phyloP scores from a whole-genome alignment of 2,113 vertebrate genomes.

The Phylloscopus trochilus region DNA sequence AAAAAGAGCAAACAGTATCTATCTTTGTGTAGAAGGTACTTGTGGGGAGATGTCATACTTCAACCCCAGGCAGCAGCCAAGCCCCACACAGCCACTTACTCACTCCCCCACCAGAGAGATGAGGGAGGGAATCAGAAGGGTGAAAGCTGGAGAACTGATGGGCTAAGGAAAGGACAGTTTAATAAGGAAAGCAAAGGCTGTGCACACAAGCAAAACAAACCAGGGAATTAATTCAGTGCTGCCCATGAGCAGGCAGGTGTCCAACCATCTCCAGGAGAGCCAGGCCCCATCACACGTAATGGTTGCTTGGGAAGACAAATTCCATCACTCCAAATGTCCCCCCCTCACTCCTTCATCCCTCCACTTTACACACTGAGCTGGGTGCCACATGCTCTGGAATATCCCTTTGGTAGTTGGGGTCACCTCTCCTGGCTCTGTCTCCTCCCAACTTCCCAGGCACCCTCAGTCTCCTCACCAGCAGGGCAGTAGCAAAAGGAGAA shows the following conservation, averaged over 20 bases:
- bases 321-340: fast-evolving
- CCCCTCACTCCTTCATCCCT: fast-evolving
- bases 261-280: background rate
- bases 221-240: background rate
- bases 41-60: background rate
- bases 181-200: background rate
- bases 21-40: background rate
- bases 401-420: background rate
- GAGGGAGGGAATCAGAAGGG: background rate
- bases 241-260: background rate
- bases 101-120: background rate
- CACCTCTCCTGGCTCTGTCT: background rate
- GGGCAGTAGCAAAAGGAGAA: background rate
- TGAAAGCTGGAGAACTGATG: background rate
- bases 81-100: background rate
- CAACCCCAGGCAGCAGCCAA: background rate
- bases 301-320: background rate
- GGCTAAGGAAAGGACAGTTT: fast-evolving
- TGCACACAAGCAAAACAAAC: background rate
- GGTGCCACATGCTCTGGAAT: background rate
- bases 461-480: background rate
- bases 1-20: background rate
- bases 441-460: fast-evolving
- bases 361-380: background rate
- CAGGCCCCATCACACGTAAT: fast-evolving